Base-by-base conservation (phyloP, 2,888 invertebrate species). In the Mimachlamys varia region DNA sequence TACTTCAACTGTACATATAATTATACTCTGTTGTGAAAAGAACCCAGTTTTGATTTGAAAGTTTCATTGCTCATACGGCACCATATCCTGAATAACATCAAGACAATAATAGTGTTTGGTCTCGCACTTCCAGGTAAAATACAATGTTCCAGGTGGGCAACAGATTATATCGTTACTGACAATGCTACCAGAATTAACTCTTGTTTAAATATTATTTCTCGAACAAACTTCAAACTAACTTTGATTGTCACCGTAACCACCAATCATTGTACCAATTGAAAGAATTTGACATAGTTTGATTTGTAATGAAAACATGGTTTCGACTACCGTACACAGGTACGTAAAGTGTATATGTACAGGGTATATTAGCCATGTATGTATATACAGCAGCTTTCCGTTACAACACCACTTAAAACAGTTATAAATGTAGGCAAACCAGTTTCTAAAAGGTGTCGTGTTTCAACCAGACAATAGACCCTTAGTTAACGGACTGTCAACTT, bases 341-440 rank as follows among this genome's bases (percentile, higher is more conserved):
- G n/a, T n/a, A n/a, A n/a, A n/a, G n/a, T n/a, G 33, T 33, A 76
- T 27, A 76, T 76, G 76, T 76, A 76, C 76, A 0, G 2, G 33
- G 76, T 76, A 10, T 76, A 76, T 76, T 76, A 76, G 76, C 27
- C 44, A 44, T 44, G 44, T 44, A 44, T 44, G 44, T 44, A 44
- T 44, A 76, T 17, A 76, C 33, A 76, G 15, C 33, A 76, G 15
- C 76, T 76, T 10, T 27, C 76, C 33, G 76, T 76, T 76, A 62
- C 62, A 62, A 62, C 62, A 62, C 62, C 62, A 62, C 62, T 62
- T 62, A 62, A 62, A 62, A 62, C 62, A 62, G 62, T n/a, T 62
- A 62, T n/a, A 19, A 62, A 62, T 62, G 33, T 76, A 76, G 76
- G 33, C 76, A 76, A 76, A 76, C 76, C 27, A 27, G 76, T 76